Evolutionary conservation across 2,888 invertebrate genomes (phyloP).

Genomic region (Atrina japonica): DNA sequence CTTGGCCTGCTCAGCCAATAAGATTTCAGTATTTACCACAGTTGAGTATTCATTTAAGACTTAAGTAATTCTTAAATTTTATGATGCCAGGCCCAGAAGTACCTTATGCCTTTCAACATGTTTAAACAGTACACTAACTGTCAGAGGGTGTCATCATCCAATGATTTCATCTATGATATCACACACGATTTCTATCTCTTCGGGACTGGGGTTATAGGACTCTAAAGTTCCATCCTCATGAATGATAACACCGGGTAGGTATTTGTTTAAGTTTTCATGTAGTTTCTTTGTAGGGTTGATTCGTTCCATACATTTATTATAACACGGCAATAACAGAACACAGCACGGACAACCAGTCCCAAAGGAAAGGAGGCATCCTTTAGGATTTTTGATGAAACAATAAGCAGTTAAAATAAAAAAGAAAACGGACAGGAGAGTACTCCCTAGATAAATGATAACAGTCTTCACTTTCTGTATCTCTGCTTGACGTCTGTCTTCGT

Average conservation of each 20-base stretch:
- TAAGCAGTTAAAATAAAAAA: slow-evolving; percentile 50
- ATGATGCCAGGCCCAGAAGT: no score
- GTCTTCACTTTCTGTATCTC: slow-evolving; percentile 41
- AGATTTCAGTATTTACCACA: no score
- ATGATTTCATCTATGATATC: slow-evolving; percentile 60
- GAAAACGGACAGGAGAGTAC: slow-evolving; percentile 52
- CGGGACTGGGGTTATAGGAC: slow-evolving; percentile 57
- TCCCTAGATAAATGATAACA: slow-evolving; percentile 55
- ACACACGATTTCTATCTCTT: slow-evolving; percentile 59
- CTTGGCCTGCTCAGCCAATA: no score
- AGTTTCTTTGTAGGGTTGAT: slow-evolving; percentile 34
- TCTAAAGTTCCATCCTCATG: slow-evolving; percentile 60
- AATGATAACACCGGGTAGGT: slow-evolving; percentile 64
- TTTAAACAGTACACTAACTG: no score
- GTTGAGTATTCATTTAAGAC: no score
- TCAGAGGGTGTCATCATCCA: no score
- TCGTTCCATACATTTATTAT: slow-evolving; percentile 17
- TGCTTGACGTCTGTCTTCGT: slow-evolving; percentile 43
- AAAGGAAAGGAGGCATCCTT: slow-evolving; percentile 61
- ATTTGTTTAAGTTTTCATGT: slow-evolving; percentile 57
- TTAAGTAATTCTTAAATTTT: no score
- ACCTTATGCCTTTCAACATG: no score
- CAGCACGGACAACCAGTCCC: slow-evolving; percentile 67
- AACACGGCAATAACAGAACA: slow-evolving; percentile 58
- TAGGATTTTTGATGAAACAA: slow-evolving; percentile 64